Evolutionary conservation across 2,113 vertebrate genomes (phyloP), one percentile per base, ranked within the genome.

Genomic region (Eurystomus gularis): DNA sequence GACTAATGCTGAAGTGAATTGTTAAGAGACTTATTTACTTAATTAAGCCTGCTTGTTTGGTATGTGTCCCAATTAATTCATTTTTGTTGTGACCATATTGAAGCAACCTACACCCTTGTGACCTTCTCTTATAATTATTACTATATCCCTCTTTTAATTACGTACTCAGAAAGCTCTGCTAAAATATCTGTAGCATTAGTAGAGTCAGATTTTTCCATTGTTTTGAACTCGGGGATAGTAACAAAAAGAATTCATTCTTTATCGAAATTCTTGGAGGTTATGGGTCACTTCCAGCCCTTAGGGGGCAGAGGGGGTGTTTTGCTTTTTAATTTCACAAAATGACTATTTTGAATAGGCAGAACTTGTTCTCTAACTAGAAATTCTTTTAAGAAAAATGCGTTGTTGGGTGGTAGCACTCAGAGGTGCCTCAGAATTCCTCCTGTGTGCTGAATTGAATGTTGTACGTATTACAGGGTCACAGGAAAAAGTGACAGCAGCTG

Each of bases 21-120:
- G 90, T 96, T 94, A 91, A 95, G 80, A 94, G 88, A 84, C 61
- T 68, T 93, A 95, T 92, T 97, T 97, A 91, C 90, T 95, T 97
- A 96, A 97, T 96, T 97, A 92, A 69, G 69, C 71, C 93, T 86
- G 28, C 91, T 96, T 95, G 92, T 96, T 98, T 96, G 64, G 65
- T 97, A 70, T 75, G 29, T 94, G 93, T 94, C 89, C 85, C 91
- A 95, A 70, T 98, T 97, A 95, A 97, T 96, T 96, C 90, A 75
- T 96, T 95, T 97, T 96, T 80, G 77, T 97, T 95, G 94, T 80
- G 92, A 96, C 77, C 86, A 65, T 93, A 79, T 86, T 91, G 82
- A 97, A 97, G 95, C 88, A 95, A 94, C 91, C 90, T 78, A 57
- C 49, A 90, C 93, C 86, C 69, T 95, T 93, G 88, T 94, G 94